phyloP scores from a whole-genome alignment of 2,888 invertebrate species.

The Amphipyra berbera region DNA sequence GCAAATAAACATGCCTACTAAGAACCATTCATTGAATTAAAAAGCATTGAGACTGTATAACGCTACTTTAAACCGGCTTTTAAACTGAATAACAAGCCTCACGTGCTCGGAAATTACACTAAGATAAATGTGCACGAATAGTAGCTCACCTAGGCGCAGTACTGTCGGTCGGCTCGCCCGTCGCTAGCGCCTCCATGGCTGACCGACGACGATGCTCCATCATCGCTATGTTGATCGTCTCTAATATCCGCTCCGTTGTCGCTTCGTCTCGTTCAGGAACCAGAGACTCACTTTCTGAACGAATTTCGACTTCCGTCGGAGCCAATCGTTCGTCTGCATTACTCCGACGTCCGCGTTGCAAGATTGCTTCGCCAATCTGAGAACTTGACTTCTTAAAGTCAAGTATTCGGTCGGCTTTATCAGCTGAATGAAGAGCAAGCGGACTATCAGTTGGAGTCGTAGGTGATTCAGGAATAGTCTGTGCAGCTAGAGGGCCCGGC shows the following conservation, averaged over 20 bases:
- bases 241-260: conserved; percentile 65
- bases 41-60: no score
- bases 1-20: no score
- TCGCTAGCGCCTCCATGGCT: conserved; percentile 15
- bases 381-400: conserved; percentile 82
- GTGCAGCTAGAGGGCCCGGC: conserved; percentile 64
- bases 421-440: conserved; percentile 57
- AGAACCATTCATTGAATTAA: no score
- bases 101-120: no score
- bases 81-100: no score
- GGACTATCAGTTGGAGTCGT: conserved; percentile 76
- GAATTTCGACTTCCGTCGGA: not conserved
- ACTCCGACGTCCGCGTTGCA: conserved; percentile 59
- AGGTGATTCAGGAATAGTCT: conserved; percentile 80
- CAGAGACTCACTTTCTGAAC: not conserved
- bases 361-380: conserved; percentile 79
- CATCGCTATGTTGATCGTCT: conserved; percentile 77
- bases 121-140: no score
- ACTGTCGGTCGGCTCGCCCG: no score
- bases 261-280: conserved; percentile 18
- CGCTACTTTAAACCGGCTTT: no score
- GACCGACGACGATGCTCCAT: conserved; percentile 68
- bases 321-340: conserved; percentile 27
- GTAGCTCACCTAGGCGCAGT: no score
- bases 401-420: conserved; percentile 80